A percentile compares a stretch with the other conserved stretches of the same genome.
These are phyloP conservation scores for Drosophila cognata DNA, from an alignment of 2,888 invertebrate genomes.

Conservation along the genomic window DNA sequence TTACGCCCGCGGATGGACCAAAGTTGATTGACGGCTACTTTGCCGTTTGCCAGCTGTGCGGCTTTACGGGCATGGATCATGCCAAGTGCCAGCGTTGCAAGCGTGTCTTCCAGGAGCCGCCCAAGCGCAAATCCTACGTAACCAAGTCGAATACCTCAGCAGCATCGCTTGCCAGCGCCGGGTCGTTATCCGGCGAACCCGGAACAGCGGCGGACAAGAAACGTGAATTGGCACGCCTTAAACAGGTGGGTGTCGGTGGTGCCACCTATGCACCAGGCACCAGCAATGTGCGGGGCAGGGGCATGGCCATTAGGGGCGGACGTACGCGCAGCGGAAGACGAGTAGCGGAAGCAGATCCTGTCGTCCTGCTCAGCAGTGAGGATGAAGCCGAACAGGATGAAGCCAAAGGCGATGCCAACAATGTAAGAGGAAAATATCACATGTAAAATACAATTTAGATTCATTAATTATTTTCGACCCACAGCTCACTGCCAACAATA, in stretches of 20 bases:
- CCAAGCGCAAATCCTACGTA: slow-evolving; percentile 86
- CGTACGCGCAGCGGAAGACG: slow-evolving; percentile 83
- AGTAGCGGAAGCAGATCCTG: slow-evolving; percentile 88
- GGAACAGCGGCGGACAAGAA: slow-evolving; percentile 72
- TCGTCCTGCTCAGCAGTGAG: slow-evolving; percentile 89
- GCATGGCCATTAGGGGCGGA: slow-evolving; percentile 82
- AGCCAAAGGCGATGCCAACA: slow-evolving; percentile 66
- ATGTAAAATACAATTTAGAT: background rate
- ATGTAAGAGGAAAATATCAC: slow-evolving; percentile 56
- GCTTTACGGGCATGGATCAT: slow-evolving; percentile 91
- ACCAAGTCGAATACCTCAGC: slow-evolving; percentile 63
- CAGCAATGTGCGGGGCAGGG: slow-evolving; percentile 67
- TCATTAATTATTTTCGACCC: background rate
- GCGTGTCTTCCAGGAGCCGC: slow-evolving; percentile 90
- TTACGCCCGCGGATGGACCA: slow-evolving; percentile 86
- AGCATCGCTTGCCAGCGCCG: slow-evolving; percentile 30
- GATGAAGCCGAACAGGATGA: slow-evolving; percentile 88
- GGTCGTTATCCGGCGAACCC: slow-evolving; percentile 32
- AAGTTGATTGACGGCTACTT: slow-evolving; percentile 90
- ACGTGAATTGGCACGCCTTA: slow-evolving; percentile 53
- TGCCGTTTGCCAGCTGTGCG: slow-evolving; percentile 93
- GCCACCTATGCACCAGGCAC: slow-evolving; percentile 34
- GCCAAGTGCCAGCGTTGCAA: slow-evolving; percentile 91
- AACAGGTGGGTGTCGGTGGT: slow-evolving; percentile 51
- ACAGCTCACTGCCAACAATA: slow-evolving; percentile 46